Evolutionary conservation across 1,140 invertebrate species (phyloP), one percentile per base, ranked within the genome.

Genomic region (Meteorus sp.): DNA sequence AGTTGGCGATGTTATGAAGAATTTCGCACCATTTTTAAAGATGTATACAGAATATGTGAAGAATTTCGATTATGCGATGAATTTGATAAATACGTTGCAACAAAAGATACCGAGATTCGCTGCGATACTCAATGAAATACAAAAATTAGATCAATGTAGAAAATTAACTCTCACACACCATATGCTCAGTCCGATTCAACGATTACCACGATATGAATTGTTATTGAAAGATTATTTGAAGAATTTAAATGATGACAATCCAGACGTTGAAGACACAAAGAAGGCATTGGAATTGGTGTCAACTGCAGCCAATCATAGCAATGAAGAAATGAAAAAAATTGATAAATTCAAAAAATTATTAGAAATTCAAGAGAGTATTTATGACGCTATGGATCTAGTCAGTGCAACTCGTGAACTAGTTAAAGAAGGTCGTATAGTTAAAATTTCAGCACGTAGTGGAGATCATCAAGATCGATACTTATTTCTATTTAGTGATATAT

Each of bases 171-270:
- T 91, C 9, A 84, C 85, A 33, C 88, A 90, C 77, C 89, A 88
- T 63, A 89, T 91, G 87, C 74, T 91, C 22, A 90, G 89, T 76
- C 89, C 89, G 1, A 86, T 91, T 58, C 89, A 91, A 69, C 78
- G 89, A 68, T 84, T 90, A 60, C 88, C 88, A 8, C 82, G 86
- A 67, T 90, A 90, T 69, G 82, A 85, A 63, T 70, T 91, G 1
- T 72, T 91, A 0, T 71, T 91, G 4, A 84, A 88, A 74, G 83
- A 86, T 67, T 89, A 91, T 68, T 72, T 87, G 19, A 84, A 83
- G 65, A 80, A 86, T 65, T 79, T 90, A 17, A 71, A 81, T 7
- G 66, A 76, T 55, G 82, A 83, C 48, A 84, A 81, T 64, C 76
- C 79, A 1, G 89, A 91, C 75, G 88, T 86, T 64, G 75, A 84